Evolutionary conservation across 2,113 vertebrate species (phyloP).

Genomic region (Lagopus muta): DNA sequence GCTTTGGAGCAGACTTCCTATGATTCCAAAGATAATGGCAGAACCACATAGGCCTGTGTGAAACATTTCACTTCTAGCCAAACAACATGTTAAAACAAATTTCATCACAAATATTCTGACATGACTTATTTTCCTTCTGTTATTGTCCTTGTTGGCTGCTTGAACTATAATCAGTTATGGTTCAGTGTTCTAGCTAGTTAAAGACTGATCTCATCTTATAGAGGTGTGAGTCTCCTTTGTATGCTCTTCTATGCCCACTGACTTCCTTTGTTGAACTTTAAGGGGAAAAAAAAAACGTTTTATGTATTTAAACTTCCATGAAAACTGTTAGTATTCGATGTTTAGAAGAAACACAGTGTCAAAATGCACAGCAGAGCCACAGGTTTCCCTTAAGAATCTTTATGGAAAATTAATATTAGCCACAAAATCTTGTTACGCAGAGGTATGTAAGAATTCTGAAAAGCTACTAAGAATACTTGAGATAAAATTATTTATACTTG

Average conservation of each 20-base stretch:
- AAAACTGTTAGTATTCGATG: too few relatives aligned
- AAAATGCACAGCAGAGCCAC: too few relatives aligned
- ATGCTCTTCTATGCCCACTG: not conserved
- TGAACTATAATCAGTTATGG: not conserved
- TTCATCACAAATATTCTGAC: not conserved
- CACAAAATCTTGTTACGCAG: not conserved
- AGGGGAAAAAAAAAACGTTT: not conserved
- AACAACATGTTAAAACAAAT: not conserved
- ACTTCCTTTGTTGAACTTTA: not conserved
- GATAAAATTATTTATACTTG: not conserved
- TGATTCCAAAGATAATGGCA: not conserved
- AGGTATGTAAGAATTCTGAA: not conserved
- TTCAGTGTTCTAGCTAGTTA: not conserved
- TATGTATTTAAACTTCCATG: not conserved
- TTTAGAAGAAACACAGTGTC: too few relatives aligned
- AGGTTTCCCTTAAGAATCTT: conserved; percentile 59
- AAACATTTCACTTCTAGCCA: not conserved
- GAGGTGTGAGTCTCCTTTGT: not conserved
- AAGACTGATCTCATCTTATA: not conserved
- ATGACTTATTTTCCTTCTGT: not conserved
- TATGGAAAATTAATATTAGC: conserved; percentile 14
- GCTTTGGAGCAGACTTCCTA: not conserved
- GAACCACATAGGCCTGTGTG: not conserved
- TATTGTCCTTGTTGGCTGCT: not conserved
- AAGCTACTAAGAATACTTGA: conserved; percentile 21